Evolutionary conservation across 2,113 vertebrate genomes (phyloP), one percentile per base, ranked within the genome.

Genomic region (Leptodactylus fuscus): DNA sequence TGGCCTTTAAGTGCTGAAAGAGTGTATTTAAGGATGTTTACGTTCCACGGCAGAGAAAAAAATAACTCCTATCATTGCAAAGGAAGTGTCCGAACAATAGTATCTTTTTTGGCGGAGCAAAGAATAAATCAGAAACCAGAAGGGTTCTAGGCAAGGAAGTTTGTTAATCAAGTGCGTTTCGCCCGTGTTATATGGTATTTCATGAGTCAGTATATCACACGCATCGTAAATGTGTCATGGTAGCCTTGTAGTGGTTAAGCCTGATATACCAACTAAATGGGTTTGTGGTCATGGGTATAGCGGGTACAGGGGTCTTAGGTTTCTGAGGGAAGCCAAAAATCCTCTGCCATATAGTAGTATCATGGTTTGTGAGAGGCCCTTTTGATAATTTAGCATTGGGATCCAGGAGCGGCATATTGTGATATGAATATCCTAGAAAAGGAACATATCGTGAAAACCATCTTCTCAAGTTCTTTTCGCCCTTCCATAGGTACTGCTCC

Each of bases 61-160:
- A 51, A 91, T 89, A 87, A 70, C 80, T 82, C 27, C 81, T 90
- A 88, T 90, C 87, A 88, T 87, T 90, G 76, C 77, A 88, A 88
- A 90, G 91, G 91, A 92, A 90, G 87, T 77, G 46, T 87, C 49
- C 78, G 62, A 88, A 91, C 88, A 90, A 90, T 92, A 81, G 83
- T 89, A 41, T 90, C 82, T 80, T 55, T 88, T 87, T 88, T 81
- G 87, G 83, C 34, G 83, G 1, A 76, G 71, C 65, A 76, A 69
- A 69, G 20, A 89, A 86, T 70, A 67, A 79, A 80, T 58, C 48
- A 55, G 34, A 46, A 36, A 70, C 75, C 75, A 62, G 27, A 53
- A 85, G 67, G 48, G 22, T 55, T 85, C 78, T 80, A 32, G 27
- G 32, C 13, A 22, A 80, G 75, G 76, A 79, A 58, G 83, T 46